Conservation (phyloP, 2,888 invertebrate species). For the Poecilobothrus nobilitatus region DNA sequence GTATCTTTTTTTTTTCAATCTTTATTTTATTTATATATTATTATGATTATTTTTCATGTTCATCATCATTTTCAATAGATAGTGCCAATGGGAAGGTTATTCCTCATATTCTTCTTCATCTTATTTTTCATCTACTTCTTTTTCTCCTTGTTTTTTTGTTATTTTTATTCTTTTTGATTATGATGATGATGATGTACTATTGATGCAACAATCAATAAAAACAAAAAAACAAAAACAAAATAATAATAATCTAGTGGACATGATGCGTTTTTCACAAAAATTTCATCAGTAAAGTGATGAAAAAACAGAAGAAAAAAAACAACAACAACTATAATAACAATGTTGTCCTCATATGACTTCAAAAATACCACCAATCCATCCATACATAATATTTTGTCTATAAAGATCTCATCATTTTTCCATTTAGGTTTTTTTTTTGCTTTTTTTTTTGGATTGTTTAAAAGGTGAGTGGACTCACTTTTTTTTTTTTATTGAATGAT, state of each 20-base stretch:
- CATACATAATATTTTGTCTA: background rate
- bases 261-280: too few relatives aligned
- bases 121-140: too few relatives aligned
- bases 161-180: too few relatives aligned
- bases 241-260: too few relatives aligned
- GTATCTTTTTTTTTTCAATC: background rate
- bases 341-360: too few relatives aligned
- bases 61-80: background rate
- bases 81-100: conserved; percentile 11
- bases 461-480: background rate
- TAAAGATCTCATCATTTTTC: background rate
- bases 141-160: background rate
- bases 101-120: background rate
- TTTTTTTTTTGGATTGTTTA: background rate
- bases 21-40: background rate
- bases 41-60: conserved; percentile 1
- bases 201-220: too few relatives aligned
- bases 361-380: background rate
- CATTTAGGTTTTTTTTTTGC: too few relatives aligned
- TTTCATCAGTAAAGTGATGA: too few relatives aligned
- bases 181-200: too few relatives aligned
- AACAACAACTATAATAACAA: too few relatives aligned
- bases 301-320: too few relatives aligned
- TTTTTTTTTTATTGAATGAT: background rate
- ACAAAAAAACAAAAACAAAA: too few relatives aligned